Evolutionary conservation across 1,140 invertebrate genomes (phyloP), one percentile per base, ranked within the genome.

Genomic region (Cydia fagiglandana): DNA sequence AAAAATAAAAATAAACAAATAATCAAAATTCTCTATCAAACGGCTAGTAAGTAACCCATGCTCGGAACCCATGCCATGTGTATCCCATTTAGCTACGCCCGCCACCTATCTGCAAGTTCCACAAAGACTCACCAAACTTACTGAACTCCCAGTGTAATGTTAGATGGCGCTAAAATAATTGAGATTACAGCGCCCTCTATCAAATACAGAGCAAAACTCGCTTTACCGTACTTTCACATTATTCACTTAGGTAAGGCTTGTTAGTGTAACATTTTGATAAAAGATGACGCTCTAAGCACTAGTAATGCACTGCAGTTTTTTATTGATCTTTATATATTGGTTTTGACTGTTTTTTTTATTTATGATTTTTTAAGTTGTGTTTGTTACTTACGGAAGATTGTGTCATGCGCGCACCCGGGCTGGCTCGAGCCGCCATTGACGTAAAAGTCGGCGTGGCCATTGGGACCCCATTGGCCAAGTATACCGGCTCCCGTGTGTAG

Each of bases 381-480:
- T 9, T 20, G 45, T 75, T 56, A 94, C 95, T 95, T 94, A 97
- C 96, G 95, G 82, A 97, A 96, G 61, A 97, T 93, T 2, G 96
- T 97, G 73, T 96, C 94, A 61, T 96, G 96, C 0, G 96, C 95
- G 84, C 97, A 98, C 70, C 97, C 97, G 2, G 97, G 97, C 83
- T 98, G 97, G 81, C 96, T 96, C 56, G 96, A 97, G 45, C 97
- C 97, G 10, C 97, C 97, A 86, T 98, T 98, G 30, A 97, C 96
- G 90, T 98, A 98, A 90, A 97, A 98, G 88, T 98, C 97, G 10
- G 96, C 96, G 86, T 98, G 97, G 0, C 97, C 97, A 81, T 95
- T 97, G 1, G 96, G 96, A 2, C 96, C 96, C 96, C 96, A 97
- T 84, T 97, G 96, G 0, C 96, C 96, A 17, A 97, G 93, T 73